Conservation (phyloP, 1,140 invertebrate genomes). For the Nymphalis io region DNA sequence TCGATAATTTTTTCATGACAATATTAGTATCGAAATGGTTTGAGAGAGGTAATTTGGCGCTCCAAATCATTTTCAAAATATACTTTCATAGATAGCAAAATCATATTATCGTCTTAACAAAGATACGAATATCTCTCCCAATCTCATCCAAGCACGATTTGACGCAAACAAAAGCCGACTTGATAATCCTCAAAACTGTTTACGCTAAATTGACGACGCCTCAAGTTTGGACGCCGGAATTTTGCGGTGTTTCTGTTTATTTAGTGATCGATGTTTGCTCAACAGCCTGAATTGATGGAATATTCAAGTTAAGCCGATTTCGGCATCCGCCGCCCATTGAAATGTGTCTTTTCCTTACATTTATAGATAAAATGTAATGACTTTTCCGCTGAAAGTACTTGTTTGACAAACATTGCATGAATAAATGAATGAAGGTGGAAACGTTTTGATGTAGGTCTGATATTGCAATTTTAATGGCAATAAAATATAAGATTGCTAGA, state of each 20-base stretch:
- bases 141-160: constrained; percentile 45
- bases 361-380: constrained; percentile 42
- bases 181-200: constrained; percentile 52
- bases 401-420: constrained; percentile 56
- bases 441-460: constrained; percentile 35
- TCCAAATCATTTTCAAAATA: constrained; percentile 14
- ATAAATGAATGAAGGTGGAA: constrained; percentile 50
- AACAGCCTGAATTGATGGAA: constrained; percentile 63
- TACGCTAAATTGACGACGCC: constrained; percentile 39
- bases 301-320: constrained; percentile 60
- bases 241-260: constrained; percentile 53
- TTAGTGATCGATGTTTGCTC: constrained; percentile 60
- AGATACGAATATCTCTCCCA: constrained; percentile 30
- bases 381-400: constrained; percentile 36
- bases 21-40: too few relatives aligned
- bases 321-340: constrained; percentile 22
- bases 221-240: constrained; percentile 41
- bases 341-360: constrained; percentile 26
- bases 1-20: too few relatives aligned
- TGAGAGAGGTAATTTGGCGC: not conserved
- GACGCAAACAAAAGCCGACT: constrained; percentile 49
- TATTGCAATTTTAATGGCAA: constrained; percentile 38
- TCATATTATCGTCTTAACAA: constrained; percentile 21
- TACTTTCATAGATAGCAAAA: constrained; percentile 32
- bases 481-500: constrained; percentile 35